Evolutionary conservation across 2,113 vertebrate genomes (phyloP).

Genomic region (Sarotherodon lohbergeri): DNA sequence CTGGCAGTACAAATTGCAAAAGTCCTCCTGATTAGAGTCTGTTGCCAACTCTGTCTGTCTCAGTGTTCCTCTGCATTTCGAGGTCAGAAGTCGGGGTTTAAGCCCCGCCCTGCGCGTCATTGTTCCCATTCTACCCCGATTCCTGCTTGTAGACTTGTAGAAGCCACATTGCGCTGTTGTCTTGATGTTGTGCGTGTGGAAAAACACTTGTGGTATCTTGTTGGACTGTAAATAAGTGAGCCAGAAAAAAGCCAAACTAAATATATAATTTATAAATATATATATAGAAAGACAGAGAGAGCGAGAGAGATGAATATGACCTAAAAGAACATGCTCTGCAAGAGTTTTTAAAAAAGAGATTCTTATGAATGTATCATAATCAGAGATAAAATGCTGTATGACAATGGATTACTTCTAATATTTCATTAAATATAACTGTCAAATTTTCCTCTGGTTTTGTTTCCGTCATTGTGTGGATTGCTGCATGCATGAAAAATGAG

Average conservation of each 20-base stretch:
- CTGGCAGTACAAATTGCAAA: background rate
- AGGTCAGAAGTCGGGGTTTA: conserved; percentile 15
- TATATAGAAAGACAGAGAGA: background rate
- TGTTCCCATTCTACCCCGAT: background rate
- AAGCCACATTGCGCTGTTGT: conserved; percentile 52
- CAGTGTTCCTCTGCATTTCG: background rate
- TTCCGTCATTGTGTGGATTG: background rate
- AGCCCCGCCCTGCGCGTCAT: background rate
- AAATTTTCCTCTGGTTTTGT: conserved; percentile 49
- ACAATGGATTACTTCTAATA: conserved; percentile 51
- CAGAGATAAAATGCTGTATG: conserved; percentile 60
- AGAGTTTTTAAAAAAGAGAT: background rate
- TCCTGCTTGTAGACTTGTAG: conserved; percentile 48
- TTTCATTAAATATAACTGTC: conserved; percentile 75
- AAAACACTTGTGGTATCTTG: conserved; percentile 42
- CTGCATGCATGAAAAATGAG: background rate
- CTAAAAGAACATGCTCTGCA: conserved; percentile 33
- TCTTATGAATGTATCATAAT: conserved; percentile 64
- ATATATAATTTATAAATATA: background rate
- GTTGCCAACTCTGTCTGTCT: background rate
- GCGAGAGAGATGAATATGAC: background rate
- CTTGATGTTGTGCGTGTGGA: conserved; percentile 40
- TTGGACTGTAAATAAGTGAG: conserved; percentile 54
- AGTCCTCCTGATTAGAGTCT: background rate
- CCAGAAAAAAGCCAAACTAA: background rate